Evolutionary conservation across 2,888 invertebrate species (phyloP).

Genomic region (Lithophane leautieri): DNA sequence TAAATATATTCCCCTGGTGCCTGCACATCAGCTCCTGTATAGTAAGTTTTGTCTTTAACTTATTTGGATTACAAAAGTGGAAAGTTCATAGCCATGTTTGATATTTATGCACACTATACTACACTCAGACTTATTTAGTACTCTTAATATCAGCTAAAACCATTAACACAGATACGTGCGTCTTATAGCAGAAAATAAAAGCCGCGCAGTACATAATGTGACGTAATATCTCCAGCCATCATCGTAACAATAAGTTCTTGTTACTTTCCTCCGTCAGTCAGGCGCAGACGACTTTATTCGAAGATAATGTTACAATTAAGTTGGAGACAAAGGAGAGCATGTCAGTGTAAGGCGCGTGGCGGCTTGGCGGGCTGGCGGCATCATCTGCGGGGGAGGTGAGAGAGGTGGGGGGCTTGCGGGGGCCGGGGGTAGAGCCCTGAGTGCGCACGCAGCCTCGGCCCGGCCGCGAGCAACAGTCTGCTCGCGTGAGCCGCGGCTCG

Average conservation of each 20-base stretch:
- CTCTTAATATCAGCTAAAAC: not conserved
- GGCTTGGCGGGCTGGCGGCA: constrained; percentile 70
- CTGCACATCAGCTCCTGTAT: too few species aligned
- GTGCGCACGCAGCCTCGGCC: constrained; percentile 83
- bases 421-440: constrained; percentile 67
- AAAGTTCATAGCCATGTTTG: not conserved
- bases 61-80: not conserved
- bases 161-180: constrained; percentile 2
- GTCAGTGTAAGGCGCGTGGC: constrained; percentile 75
- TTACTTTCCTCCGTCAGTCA: constrained; percentile 56
- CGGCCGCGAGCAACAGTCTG: constrained; percentile 89
- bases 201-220: constrained; percentile 15
- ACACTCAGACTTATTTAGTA: not conserved
- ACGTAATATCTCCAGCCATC: constrained; percentile 51
- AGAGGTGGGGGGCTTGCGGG: constrained; percentile 48
- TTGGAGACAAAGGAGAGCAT: constrained; percentile 80
- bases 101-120: not conserved
- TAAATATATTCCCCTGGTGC: too few species aligned
- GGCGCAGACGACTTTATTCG: constrained; percentile 66
- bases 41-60: not conserved
- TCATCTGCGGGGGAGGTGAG: constrained; percentile 68
- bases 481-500: constrained; percentile 85
- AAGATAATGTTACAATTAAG: constrained; percentile 79
- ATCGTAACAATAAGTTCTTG: constrained; percentile 61
- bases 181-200: constrained; percentile 23